Evolutionary conservation across 2,888 invertebrate genomes (phyloP), one percentile per base, ranked within the genome.

Genomic region (Camptogramma bilineatum): DNA sequence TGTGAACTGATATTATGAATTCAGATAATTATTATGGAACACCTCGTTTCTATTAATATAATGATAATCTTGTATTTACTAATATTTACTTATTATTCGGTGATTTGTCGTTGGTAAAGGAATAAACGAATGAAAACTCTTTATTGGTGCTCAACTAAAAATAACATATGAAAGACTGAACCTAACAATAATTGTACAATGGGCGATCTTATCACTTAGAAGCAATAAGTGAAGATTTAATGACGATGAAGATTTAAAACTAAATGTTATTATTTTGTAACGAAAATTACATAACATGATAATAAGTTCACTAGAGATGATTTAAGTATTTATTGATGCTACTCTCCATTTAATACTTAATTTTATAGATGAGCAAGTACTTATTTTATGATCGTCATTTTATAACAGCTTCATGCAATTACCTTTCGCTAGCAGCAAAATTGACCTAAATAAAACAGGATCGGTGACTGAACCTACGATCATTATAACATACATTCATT

Each of bases 1-100:
- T 87, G 88, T 79, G 88, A 88, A 87, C 80, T 73, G 72, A 74
- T 68, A 58, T 69, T 53, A 63, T 57, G 48, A 34, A 31, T 54
- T 47, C 10, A 19, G 24, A 55, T 58, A 62, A 62, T 28, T 52
- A 61, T 62, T 54, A 51, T 50, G 24, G 18, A 62, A 44, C 17
- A 5, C 17, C 9, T n/a, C 42, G 42, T 42, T 21, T 39, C 13
- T 39, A 39, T 4, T 13, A 2, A 44, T 16, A 16, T 42, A 17
- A 13, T 44, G 3, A 39, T 13, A 13, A 44, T 8, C 2, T 44
- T 44, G 7, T 42, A 42, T 13, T 39, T 28, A 8, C 7, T 4
- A 8, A 8, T 28, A n/a, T n/a, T n/a, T n/a, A n/a, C n/a, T n/a
- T n/a, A n/a, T n/a, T n/a, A n/a, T n/a, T n/a, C n/a, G n/a, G n/a